Base-by-base conservation (phyloP, 2,797 vertebrate species). In the Ispidina picta region DNA sequence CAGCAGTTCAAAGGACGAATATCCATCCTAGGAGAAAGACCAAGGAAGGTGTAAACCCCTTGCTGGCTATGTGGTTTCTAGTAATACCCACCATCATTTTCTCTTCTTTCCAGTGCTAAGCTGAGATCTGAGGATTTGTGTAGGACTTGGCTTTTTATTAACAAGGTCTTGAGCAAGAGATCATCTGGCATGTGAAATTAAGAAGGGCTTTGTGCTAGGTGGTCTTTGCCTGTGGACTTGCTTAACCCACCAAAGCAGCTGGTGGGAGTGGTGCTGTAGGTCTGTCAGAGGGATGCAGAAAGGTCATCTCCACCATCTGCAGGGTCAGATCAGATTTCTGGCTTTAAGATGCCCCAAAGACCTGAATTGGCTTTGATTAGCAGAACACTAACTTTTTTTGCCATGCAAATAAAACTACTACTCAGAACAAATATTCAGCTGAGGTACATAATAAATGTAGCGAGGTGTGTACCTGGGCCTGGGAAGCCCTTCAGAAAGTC, bases 391-490 rank as follows among this genome's bases (percentile, higher is more conserved):
- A 5, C 46, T 59, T 37, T 75, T 75, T 66, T 43, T 87, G 39
- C 56, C 20, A 33, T 54, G 20, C 33, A 60, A 39, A 33, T 35
- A 26, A 31, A 43, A 15, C 13, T 21, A 19, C 28, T 64, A 46
- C 60, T 76, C 16, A 15, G 62, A 77, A 31, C n/a, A 35, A 64
- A 7, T 18, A 8, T 5, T 56, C n/a, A 16, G 8, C 9, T 54
- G 58, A 46, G 65, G 58, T 21, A 4, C 2, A 3, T 28, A 5
- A 4, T 0, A 0, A 35, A 15, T 16, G 25, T 51, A 63, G 29
- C 37, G 71, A 23, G 9, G 23, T 26, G 64, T 29, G n/a, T 31
- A 35, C 23, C 19, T 72, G 33, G 71, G 58, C 62, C 49, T 3
- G 8, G 75, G 26, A 41, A 60, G 10, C 15, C 28, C 37, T 68